Conservation (phyloP, 1,140 invertebrate genomes). For the Periplaneta americana region DNA sequence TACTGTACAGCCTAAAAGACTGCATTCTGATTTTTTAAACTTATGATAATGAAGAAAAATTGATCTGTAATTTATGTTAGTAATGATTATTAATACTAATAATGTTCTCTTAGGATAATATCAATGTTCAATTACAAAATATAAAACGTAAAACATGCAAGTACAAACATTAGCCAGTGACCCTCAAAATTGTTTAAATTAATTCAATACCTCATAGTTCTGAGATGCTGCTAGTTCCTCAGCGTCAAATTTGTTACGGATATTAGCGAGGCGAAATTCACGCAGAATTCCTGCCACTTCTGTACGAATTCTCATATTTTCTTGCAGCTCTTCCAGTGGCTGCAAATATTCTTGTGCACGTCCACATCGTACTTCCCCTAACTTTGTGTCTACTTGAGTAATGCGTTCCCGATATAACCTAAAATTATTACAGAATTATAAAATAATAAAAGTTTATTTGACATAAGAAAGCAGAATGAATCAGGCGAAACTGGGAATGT, state of each 20-base stretch:
- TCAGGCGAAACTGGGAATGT: too few species aligned
- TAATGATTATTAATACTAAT: background rate
- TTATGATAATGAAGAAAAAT: too few species aligned
- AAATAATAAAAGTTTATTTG: too few species aligned
- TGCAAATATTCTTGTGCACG: conserved; percentile 82
- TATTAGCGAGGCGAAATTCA: conserved; percentile 72
- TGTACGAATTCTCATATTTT: conserved; percentile 79
- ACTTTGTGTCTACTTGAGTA: conserved; percentile 74
- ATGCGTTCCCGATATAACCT: conserved; percentile 82
- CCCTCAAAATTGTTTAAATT: too few species aligned
- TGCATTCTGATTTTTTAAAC: too few species aligned
- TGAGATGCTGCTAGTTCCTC: conserved; percentile 84
- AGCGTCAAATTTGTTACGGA: conserved; percentile 80
- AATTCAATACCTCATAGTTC: conserved; percentile 77
- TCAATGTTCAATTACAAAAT: too few species aligned
- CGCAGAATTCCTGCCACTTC: conserved; percentile 85
- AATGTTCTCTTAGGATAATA: background rate
- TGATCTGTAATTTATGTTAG: background rate
- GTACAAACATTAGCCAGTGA: too few species aligned
- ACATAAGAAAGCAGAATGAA: too few species aligned
- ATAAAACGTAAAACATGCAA: too few species aligned
- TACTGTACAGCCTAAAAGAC: too few species aligned
- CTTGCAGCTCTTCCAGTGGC: conserved; percentile 76
- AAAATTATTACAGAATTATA: too few species aligned
- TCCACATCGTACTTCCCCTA: conserved; percentile 78